Evolutionary conservation across 2,113 vertebrate genomes (phyloP).

Genomic region (Promerops cafer): DNA sequence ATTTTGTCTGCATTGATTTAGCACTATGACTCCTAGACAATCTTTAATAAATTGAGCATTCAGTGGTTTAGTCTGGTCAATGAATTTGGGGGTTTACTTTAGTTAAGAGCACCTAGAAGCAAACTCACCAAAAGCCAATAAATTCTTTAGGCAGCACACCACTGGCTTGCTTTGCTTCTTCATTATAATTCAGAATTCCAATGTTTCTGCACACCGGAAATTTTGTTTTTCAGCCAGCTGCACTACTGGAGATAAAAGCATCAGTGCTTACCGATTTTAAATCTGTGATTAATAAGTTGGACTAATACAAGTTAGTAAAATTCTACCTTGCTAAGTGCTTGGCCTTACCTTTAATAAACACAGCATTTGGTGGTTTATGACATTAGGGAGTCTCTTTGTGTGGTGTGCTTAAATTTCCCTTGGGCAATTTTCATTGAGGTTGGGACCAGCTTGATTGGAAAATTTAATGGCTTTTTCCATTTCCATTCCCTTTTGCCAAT

Average conservation of each 20-base stretch:
- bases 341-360: not conserved
- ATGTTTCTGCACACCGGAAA: not conserved
- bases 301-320: not conserved
- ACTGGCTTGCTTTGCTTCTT: not conserved
- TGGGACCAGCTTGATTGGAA: not conserved
- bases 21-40: not conserved
- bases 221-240: not conserved
- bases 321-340: not conserved
- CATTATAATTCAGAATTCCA: not conserved
- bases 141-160: not conserved
- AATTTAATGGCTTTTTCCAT: slow-evolving; percentile 21
- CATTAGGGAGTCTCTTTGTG: not conserved
- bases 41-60: not conserved
- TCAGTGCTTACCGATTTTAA: not conserved
- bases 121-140: not conserved
- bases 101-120: not conserved
- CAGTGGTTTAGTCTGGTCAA: not conserved
- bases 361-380: not conserved
- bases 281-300: not conserved
- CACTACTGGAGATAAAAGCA: not conserved
- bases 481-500: not conserved
- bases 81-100: not conserved
- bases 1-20: not conserved
- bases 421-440: not conserved
- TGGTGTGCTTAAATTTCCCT: not conserved